Percentiles rank a stretch among this genome's conserved stretches.
phyloP scores from a whole-genome alignment of 1,140 invertebrate species.

The Camponotus floridanus region DNA sequence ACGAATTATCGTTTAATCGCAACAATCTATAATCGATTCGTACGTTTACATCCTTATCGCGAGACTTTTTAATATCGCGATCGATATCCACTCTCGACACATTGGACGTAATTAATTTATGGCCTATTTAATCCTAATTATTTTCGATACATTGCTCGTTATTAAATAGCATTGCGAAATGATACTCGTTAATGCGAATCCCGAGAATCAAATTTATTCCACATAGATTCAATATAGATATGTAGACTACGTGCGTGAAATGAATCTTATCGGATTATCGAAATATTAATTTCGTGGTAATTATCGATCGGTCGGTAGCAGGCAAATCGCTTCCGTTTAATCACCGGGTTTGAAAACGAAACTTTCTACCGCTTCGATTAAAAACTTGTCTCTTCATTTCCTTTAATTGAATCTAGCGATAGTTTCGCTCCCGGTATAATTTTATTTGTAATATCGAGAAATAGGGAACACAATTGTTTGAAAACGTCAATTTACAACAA shows the following conservation, averaged over 20 bases:
- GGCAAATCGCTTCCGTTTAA: constrained; percentile 23
- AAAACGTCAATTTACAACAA: not conserved
- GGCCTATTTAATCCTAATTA: constrained; percentile 43
- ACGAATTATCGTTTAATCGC: constrained; percentile 44
- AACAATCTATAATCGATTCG: not conserved
- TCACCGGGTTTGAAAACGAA: not conserved
- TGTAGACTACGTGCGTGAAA: constrained; percentile 20
- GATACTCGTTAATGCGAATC: constrained; percentile 31
- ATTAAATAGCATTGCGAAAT: constrained; percentile 38
- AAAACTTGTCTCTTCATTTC: constrained; percentile 55
- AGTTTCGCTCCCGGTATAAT: not conserved
- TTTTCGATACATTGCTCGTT: constrained; percentile 42
- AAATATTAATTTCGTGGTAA: constrained; percentile 58
- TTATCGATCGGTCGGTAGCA: constrained; percentile 25
- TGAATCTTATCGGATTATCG: constrained; percentile 50
- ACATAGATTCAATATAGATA: not conserved
- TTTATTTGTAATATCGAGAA: not conserved
- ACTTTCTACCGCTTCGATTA: constrained; percentile 22
- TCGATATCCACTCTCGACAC: not conserved
- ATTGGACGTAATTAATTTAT: constrained; percentile 38
- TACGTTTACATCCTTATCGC: not conserved
- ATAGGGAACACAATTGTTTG: not conserved
- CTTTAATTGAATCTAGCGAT: constrained; percentile 39
- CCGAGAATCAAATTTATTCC: constrained; percentile 20
- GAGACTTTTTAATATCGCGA: constrained; percentile 38